These are phyloP conservation scores for Erpobdella octoculata DNA, from an alignment of 2,888 invertebrate genomes.

Conservation along the genomic window DNA sequence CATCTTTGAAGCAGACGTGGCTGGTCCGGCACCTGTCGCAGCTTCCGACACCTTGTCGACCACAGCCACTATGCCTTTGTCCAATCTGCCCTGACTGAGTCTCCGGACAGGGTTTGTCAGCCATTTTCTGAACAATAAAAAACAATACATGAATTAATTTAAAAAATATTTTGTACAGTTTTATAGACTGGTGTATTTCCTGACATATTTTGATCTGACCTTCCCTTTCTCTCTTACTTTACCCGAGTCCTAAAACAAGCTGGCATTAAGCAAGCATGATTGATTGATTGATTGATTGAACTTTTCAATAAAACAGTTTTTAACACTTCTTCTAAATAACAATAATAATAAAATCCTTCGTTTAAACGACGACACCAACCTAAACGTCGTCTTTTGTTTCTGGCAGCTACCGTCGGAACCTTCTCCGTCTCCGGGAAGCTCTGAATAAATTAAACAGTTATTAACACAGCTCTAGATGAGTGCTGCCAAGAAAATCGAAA, in stretches of 20 bases:
- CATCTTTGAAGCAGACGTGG: background rate
- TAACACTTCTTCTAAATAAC: background rate
- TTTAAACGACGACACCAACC: background rate
- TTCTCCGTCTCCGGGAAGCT: slow-evolving; percentile 5
- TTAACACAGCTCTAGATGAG: no score
- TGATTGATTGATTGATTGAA: no score
- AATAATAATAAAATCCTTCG: background rate
- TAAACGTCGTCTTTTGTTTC: slow-evolving; percentile 18
- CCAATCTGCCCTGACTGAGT: slow-evolving; percentile 76
- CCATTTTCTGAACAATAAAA: slow-evolving; percentile 80
- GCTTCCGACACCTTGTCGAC: slow-evolving; percentile 3
- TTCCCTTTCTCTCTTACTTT: no score
- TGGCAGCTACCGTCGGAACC: background rate
- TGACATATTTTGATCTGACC: no score
- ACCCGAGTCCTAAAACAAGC: no score
- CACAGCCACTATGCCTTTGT: slow-evolving; percentile 56
- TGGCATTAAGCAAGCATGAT: no score
- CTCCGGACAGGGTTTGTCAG: slow-evolving; percentile 78
- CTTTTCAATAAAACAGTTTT: background rate
- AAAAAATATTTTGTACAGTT: no score
- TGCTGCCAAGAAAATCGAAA: no score
- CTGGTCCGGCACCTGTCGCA: background rate
- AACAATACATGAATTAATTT: no score
- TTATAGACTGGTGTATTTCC: no score
- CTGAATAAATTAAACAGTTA: no score